Base-by-base conservation (phyloP, 2,113 vertebrate genomes). In the Pseudolaguvia tuberculata region DNA sequence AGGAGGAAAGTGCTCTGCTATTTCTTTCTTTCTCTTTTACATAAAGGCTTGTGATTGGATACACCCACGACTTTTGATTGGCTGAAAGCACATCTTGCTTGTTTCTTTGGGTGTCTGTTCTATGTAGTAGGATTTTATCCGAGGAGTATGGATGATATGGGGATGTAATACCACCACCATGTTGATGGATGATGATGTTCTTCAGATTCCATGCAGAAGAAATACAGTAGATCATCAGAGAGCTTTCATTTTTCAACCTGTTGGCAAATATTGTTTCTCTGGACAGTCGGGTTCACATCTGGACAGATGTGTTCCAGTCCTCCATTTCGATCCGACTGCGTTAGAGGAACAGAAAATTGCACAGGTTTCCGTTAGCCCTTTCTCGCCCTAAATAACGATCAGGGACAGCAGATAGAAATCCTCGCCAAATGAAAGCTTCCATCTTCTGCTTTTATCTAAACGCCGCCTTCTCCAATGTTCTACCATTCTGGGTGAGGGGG, bases 391-490 rank as follows among this genome's bases (percentile, higher is more conserved):
- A 42, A 57, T 18, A 23, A 4, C 51, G 61, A 51, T 52, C 21
- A 51, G 48, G 39, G 31, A 35, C 62, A 35, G 50, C 59, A 69
- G 67, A 65, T 23, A 15, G 27, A 77, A 53, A 42, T 47, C 47
- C 59, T 71, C 58, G 2, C 52, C 39, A 62, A 65, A 81, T 66
- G 55, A 81, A 81, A 80, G 70, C 69, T 72, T 76, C 67, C 31
- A 67, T 80, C 69, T 31, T 12, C 10, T 58, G 31, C 53, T 72
- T 72, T 80, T 80, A 77, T 80, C 70, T 70, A 31, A 47, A 52
- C 57, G 65, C 71, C 39, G 58, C 73, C 75, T 78, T 70, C 70
- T 52, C 66, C 75, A 65, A 70, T 70, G 76, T 78, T 74, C 75
- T 50, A 50, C 53, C 45, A 73, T 72, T 76, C 63, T 61, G 59